These are phyloP conservation scores for Dolichopus griseipennis DNA, from an alignment of 2,888 invertebrate species.

Conservation along the genomic window DNA sequence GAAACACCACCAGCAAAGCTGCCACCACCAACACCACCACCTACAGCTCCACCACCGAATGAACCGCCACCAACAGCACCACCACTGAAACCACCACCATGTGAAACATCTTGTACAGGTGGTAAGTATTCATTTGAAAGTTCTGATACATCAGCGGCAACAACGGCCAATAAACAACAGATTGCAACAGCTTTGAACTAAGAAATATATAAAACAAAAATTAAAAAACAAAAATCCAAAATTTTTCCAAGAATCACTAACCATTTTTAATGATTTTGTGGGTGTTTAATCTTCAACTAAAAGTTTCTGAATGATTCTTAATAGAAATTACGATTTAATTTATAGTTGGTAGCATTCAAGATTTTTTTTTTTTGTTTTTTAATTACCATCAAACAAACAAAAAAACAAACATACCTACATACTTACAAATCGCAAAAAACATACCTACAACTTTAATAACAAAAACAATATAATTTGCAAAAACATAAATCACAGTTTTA, in stretches of 20 bases:
- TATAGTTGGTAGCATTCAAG: neutral
- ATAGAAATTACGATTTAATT: neutral
- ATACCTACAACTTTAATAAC: no score
- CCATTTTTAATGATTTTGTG: neutral
- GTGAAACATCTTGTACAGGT: neutral
- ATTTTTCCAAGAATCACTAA: neutral
- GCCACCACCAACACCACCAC: neutral
- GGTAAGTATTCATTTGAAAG: conserved; percentile 9
- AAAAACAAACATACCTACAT: no score
- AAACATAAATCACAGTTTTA: no score
- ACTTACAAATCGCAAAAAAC: no score
- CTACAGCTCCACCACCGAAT: neutral
- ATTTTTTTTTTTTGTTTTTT: neutral
- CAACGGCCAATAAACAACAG: neutral
- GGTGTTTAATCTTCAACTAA: neutral
- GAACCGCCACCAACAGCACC: no score
- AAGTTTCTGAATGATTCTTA: neutral
- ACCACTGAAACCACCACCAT: no score
- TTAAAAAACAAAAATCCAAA: no score
- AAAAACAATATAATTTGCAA: no score
- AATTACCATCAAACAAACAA: no score
- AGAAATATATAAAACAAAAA: neutral
- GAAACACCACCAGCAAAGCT: neutral
- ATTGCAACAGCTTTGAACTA: neutral
- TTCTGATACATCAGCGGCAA: neutral